phyloP scores from a whole-genome alignment of 2,888 invertebrate species.

The Ophion costatus region DNA sequence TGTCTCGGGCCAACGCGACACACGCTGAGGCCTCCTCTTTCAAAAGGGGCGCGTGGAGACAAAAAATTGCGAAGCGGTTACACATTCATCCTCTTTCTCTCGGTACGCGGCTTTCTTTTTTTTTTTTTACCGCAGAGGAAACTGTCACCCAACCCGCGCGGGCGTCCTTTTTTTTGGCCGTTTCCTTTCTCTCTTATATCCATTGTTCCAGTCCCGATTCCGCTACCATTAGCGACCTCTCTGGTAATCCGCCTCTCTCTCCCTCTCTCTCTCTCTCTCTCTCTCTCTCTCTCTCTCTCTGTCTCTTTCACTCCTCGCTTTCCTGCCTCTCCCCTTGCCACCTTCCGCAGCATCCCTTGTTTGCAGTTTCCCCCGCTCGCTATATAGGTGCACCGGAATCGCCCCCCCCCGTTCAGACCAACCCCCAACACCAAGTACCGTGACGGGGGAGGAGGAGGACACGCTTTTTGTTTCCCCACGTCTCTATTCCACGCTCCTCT shows the following conservation, averaged over 20 bases:
- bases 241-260: conserved; percentile 57
- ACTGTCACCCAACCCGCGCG: conserved; percentile 53
- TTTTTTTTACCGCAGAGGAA: conserved; percentile 53
- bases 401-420: conserved; percentile 52
- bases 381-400: conserved; percentile 52
- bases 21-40: conserved; percentile 8
- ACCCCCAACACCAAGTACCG: conserved; percentile 47
- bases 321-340: conserved; percentile 19
- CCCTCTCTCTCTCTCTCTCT: conserved; percentile 31
- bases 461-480: conserved; percentile 54
- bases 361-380: conserved; percentile 55
- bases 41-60: conserved; percentile 43
- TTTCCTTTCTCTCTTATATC: conserved; percentile 73
- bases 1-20: conserved; percentile 68
- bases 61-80: conserved; percentile 74
- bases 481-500: conserved; percentile 41
- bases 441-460: conserved; percentile 54
- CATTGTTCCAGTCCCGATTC: conserved; percentile 76
- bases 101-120: conserved; percentile 24
- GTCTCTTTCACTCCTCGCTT: conserved; percentile 27
- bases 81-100: conserved; percentile 57
- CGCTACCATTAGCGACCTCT: conserved; percentile 74
- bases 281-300: conserved; percentile 16
- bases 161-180: conserved; percentile 56
- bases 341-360: conserved; percentile 31